phyloP scores from a whole-genome alignment of 2,888 invertebrate genomes.

The Punctoribates punctum region DNA sequence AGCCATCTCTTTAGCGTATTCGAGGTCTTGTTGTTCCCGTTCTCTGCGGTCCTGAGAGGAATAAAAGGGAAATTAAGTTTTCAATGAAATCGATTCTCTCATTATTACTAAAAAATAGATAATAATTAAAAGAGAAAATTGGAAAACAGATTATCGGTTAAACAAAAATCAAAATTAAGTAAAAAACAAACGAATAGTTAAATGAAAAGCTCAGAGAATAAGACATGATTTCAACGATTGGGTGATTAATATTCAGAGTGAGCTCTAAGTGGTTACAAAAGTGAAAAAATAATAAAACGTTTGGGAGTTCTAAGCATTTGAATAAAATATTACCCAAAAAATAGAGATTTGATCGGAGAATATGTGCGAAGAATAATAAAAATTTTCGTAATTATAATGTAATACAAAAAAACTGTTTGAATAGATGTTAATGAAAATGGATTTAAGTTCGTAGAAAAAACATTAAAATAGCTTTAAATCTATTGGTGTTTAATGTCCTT shows the following conservation, averaged over 20 bases:
- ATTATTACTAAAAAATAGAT: neutral
- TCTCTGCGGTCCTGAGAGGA: constrained; percentile 80
- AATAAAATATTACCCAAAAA: constrained; percentile 23
- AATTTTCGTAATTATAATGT: neutral
- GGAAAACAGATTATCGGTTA: neutral
- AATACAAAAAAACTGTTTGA: neutral
- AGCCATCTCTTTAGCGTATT: constrained; percentile 99
- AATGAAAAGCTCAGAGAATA: neutral
- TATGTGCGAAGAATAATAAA: constrained; percentile 15
- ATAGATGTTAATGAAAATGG: constrained; percentile 15
- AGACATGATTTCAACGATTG: neutral
- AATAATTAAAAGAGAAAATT: neutral
- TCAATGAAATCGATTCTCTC: neutral
- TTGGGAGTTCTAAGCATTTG: constrained; percentile 17
- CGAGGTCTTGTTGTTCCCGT: constrained; percentile 94
- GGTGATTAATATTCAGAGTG: constrained; percentile 1
- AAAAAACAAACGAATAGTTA: neutral
- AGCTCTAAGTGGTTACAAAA: neutral
- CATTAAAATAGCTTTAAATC: neutral
- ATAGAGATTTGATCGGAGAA: neutral
- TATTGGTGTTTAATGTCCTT: constrained; percentile 9
- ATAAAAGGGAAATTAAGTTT: constrained; percentile 31
- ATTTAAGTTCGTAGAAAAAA: neutral
- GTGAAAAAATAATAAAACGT: constrained; percentile 5
- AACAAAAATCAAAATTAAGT: neutral